A percentile compares a stretch with the other conserved stretches of the same genome.
Evolutionary conservation across 2,888 invertebrate genomes (phyloP).

Genomic region (Hofmannophila pseudospretella): DNA sequence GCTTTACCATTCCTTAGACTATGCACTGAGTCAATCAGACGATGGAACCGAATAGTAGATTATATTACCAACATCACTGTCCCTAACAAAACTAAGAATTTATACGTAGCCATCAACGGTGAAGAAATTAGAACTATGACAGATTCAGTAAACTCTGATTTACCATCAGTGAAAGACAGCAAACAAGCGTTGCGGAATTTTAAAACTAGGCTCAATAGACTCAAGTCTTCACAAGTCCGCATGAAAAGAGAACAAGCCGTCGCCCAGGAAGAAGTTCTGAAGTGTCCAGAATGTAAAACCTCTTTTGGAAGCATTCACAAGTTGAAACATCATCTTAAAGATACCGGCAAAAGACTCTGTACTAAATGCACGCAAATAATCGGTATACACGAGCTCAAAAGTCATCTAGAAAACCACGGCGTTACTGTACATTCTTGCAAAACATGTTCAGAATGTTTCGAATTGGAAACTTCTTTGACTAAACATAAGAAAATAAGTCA

Average conservation of each 20-base stretch:
- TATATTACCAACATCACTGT: slow-evolving; percentile 18
- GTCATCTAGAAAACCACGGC: slow-evolving; percentile 26
- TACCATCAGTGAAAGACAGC: neutral
- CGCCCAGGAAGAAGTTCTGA: slow-evolving; percentile 4
- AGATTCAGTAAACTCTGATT: slow-evolving; percentile 4
- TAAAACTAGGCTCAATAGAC: slow-evolving; percentile 12
- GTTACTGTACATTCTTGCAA: slow-evolving; percentile 23
- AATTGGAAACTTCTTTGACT: neutral
- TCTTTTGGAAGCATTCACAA: slow-evolving; percentile 18
- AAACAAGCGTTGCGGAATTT: slow-evolving; percentile 9
- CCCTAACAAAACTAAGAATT: slow-evolving; percentile 24
- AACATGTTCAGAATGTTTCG: slow-evolving; percentile 29
- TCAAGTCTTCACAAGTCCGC: slow-evolving; percentile 7
- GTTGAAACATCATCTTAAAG: slow-evolving; percentile 34
- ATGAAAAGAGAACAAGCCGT: neutral
- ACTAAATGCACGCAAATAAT: slow-evolving; percentile 27
- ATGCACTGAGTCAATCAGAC: slow-evolving; percentile 31
- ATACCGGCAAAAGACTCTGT: slow-evolving; percentile 32
- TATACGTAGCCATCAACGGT: slow-evolving; percentile 26
- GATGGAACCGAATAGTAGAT: slow-evolving; percentile 32
- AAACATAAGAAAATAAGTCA: slow-evolving; percentile 5
- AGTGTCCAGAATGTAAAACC: slow-evolving; percentile 34
- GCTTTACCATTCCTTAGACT: slow-evolving; percentile 34
- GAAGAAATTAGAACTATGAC: slow-evolving; percentile 8
- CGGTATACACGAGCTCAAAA: slow-evolving; percentile 17